Evolutionary conservation across 2,888 invertebrate species (phyloP).

Genomic region (Prosapia bicincta): DNA sequence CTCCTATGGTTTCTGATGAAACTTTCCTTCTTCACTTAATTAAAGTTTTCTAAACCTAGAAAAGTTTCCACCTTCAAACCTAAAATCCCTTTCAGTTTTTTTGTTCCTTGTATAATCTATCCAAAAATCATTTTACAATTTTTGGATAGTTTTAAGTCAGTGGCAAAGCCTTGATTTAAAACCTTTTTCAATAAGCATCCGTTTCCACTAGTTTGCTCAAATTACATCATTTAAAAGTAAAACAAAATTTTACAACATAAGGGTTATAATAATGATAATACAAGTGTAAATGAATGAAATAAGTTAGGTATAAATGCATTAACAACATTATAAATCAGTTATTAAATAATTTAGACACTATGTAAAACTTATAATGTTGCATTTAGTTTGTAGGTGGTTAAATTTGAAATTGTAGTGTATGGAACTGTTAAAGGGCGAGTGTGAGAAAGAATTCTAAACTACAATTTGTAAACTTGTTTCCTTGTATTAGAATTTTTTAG

Average conservation of each 20-base stretch:
- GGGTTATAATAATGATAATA: neutral
- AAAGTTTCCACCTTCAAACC: neutral
- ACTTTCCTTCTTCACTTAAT: neutral
- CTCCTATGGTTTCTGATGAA: neutral
- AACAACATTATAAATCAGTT: neutral
- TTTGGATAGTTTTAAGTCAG: neutral
- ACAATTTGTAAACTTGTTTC: conserved; percentile 24
- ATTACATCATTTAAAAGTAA: neutral
- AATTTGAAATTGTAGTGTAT: conserved; percentile 2
- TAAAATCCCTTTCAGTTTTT: neutral
- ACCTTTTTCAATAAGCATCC: neutral
- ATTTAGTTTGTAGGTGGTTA: conserved; percentile 2
- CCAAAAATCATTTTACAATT: conserved; percentile 2
- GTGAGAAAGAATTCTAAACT: conserved; percentile 24
- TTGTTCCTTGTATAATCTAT: neutral
- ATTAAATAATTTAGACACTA: neutral
- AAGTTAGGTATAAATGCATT: neutral
- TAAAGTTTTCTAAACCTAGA: neutral
- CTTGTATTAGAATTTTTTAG: conserved; percentile 30
- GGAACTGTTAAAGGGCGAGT: conserved; percentile 1
- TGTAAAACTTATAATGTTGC: neutral
- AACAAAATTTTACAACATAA: neutral
- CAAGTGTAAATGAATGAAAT: neutral
- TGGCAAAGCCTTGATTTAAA: neutral
- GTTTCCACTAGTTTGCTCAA: neutral